These are phyloP conservation scores for Eupithecia subfuscata DNA, from an alignment of 2,888 invertebrate species.

Conservation along the genomic window DNA sequence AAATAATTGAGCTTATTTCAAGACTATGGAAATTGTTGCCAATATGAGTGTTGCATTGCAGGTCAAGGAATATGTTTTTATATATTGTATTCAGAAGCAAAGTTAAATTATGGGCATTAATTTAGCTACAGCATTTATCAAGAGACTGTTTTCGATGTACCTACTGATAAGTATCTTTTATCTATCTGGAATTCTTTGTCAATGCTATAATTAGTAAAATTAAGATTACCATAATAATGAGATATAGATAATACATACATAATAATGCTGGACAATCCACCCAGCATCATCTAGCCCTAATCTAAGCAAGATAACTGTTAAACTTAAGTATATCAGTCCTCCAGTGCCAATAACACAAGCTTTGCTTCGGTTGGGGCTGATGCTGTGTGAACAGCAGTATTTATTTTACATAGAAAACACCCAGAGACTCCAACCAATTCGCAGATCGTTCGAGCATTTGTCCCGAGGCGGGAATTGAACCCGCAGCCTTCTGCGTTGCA, in stretches of 20 bases:
- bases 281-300: neutral
- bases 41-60: neutral
- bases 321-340: no score
- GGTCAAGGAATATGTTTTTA: neutral
- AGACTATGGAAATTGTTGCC: neutral
- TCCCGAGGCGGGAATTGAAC: no score
- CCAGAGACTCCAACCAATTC: neutral
- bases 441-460: neutral
- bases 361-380: no score
- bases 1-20: constrained; percentile 25
- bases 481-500: no score
- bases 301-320: neutral
- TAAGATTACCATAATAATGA: neutral
- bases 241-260: no score
- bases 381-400: no score
- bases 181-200: neutral
- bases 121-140: neutral
- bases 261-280: neutral
- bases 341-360: no score
- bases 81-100: neutral
- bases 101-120: neutral
- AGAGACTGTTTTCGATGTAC: neutral
- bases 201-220: neutral
- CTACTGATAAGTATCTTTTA: neutral
- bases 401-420: neutral